Evolutionary conservation across 2,797 vertebrate species (phyloP), one percentile per base, ranked within the genome.

Genomic region (Acropternis orthonyx): DNA sequence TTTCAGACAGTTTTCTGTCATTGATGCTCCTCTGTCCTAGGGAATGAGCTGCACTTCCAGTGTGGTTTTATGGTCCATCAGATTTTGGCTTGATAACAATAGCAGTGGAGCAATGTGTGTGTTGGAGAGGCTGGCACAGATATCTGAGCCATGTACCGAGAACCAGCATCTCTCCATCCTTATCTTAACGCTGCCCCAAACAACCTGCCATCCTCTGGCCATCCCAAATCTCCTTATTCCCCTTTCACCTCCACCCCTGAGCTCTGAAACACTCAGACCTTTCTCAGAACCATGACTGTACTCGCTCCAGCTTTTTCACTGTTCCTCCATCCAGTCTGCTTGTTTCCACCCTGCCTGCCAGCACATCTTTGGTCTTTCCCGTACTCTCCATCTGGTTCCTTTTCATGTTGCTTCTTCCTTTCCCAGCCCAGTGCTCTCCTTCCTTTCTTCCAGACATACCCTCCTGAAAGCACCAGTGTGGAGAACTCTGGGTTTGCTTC

Each of bases 291-390:
- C 82, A 13, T 43, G 20, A 52, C 34, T 93, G 58, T 68, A 34
- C 78, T 86, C 36, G 15, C 91, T 88, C 68, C 93, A 85, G 74
- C 65, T 80, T 95, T 95, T 67, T 83, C 66, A 73, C 75, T 10
- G 1, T 68, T 80, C 54, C 43, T 84, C 49, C 85, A 91, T 78
- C 78, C 89, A 84, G 85, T 92, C 90, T 95, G 93, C 89, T 91
- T 68, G 54, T 94, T 95, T 94, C 92, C 76, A 75, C 73, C 89
- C 71, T 83, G 78, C 84, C 67, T 91, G 93, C 94, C 91, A 95
- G 88, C 93, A 89, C 90, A 87, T 96, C 92, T 93, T 96, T 2
- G 0, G 63, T 86, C 84, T 92, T 93, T 59, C 84, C 78, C 1
- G 0, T 91, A 6, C 61, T 89, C 78, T 95, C 94, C 94, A 89